Evolutionary conservation across 2,797 vertebrate species (phyloP), one percentile per base, ranked within the genome.

Genomic region (Notoglanidium macrostoma): DNA sequence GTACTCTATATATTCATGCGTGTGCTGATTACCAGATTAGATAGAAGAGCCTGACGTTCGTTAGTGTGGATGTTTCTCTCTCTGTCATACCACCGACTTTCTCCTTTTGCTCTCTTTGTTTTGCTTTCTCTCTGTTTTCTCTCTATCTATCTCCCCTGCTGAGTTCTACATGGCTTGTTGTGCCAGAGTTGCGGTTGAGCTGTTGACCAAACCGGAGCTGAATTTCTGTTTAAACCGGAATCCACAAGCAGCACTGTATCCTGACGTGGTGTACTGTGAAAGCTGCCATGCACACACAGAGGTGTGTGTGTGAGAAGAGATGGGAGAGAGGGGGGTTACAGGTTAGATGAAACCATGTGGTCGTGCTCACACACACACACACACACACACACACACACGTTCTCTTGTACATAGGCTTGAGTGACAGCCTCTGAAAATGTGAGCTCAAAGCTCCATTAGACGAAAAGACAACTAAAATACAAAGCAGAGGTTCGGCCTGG

Each of bases 151-250:
- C 84, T 90, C 89, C 91, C 91, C 92, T 90, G 92, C 90, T 86
- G 85, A 92, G 95, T 95, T 91, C 19, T 94, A 93, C 97, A 83
- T 14, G 92, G 96, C 97, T 97, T 91, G 97, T 96, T 92, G 92
- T 92, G 92, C 95, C 79, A 89, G 85, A 92, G 92, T 95, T 98
- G 98, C 97, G 98, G 98, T 99, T 95, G 91, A 95, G 95, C 95
- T 95, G 95, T 95, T 98, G 96, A 96, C 95, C 96, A 97, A 93
- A 96, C 94, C 94, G 89, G 95, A 97, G 97, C 96, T 90, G 97
- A 96, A 97, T 97, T 97, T 95, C 96, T 96, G 96, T 97, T 97
- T 96, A 92, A 96, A 97, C 97, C 98, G 98, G 98, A 99, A 98
- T 99, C 97, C 95, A 95, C 97, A 96, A 96, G 94, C 94, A 96